Evolutionary conservation across 2,113 vertebrate genomes (phyloP), one percentile per base, ranked within the genome.

Genomic region (Lepus europaeus): DNA sequence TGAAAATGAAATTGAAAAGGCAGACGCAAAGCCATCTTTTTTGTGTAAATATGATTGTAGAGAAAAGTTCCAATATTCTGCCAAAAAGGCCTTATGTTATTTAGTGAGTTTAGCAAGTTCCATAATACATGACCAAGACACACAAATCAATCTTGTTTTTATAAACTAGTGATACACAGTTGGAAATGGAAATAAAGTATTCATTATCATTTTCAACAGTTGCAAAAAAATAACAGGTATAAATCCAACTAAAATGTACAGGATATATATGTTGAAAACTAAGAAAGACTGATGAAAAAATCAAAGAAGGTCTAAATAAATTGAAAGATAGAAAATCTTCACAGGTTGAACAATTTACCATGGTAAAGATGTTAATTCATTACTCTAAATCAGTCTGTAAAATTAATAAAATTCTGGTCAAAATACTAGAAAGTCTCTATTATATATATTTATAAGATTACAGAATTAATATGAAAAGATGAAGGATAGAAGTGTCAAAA

Each of bases 401-500:
- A 92, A 77, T 83, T 89, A 66, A 84, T 6, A 27, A 6, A 95
- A 72, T 89, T 86, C 6, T 78, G 73, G 51, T 85, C 7, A 94
- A 63, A 94, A 59, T 93, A 9, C 36, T 23, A 80, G n/a, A 31
- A 45, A 74, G 31, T 84, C 31, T 86, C 89, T 84, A 81, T 45
- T 39, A 4, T 72, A 61, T 33, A 51, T 89, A 78, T 59, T 68
- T 29, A 63, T 6, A 90, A 93, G 19, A 64, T 29, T 80, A 12
- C 53, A 96, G 90, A 85, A 94, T 53, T 36, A 74, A 86, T 73
- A 89, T 9, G 9, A 6, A 83, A 91, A 89, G 56, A 29, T 13
- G 82, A 96, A 91, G 36, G 91, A 69, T 4, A 89, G 36, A 69
- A 49, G 5, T 89, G 16, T 33, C 69, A 70, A 95, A 91, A 82